Percentiles rank a stretch among this genome's conserved stretches.
Evolutionary conservation across 2,888 invertebrate species (phyloP).

Genomic region (Agonum fuliginosum): DNA sequence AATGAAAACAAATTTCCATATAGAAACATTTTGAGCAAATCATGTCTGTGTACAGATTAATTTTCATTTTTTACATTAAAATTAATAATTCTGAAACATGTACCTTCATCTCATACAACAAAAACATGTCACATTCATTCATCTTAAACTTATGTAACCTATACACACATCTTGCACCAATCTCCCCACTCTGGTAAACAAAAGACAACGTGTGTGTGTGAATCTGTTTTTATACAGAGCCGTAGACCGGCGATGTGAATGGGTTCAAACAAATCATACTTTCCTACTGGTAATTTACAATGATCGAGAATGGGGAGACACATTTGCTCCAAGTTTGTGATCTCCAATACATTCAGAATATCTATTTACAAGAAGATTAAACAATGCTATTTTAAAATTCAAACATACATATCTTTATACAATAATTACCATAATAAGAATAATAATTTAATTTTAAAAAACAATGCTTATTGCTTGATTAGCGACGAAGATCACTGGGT

Average conservation of each 20-base stretch:
- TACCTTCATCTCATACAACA: constrained; percentile 44
- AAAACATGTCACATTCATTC: constrained; percentile 45
- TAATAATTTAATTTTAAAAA: constrained; percentile 56
- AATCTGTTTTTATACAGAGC: neutral
- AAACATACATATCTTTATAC: constrained; percentile 54
- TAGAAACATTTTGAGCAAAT: constrained; percentile 60
- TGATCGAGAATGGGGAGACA: constrained; percentile 30
- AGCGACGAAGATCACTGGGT: constrained; percentile 43
- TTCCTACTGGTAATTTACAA: constrained; percentile 5
- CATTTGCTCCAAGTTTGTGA: constrained; percentile 17
- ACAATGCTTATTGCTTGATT: constrained; percentile 49
- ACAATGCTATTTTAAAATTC: constrained; percentile 47
- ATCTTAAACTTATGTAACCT: constrained; percentile 9
- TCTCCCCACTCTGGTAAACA: constrained; percentile 13
- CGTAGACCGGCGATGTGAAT: too few relatives aligned
- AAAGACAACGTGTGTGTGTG: constrained; percentile 1
- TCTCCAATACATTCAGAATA: constrained; percentile 43
- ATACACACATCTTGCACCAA: constrained; percentile 40
- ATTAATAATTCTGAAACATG: constrained; percentile 51
- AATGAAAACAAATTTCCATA: constrained; percentile 58
- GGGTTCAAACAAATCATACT: neutral
- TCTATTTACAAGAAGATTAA: constrained; percentile 53
- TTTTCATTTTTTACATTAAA: constrained; percentile 54
- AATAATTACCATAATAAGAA: constrained; percentile 44
- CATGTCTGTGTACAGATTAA: constrained; percentile 57